These are phyloP conservation scores for Orius laevigatus DNA, from an alignment of 1,140 invertebrate genomes.

Conservation along the genomic window DNA sequence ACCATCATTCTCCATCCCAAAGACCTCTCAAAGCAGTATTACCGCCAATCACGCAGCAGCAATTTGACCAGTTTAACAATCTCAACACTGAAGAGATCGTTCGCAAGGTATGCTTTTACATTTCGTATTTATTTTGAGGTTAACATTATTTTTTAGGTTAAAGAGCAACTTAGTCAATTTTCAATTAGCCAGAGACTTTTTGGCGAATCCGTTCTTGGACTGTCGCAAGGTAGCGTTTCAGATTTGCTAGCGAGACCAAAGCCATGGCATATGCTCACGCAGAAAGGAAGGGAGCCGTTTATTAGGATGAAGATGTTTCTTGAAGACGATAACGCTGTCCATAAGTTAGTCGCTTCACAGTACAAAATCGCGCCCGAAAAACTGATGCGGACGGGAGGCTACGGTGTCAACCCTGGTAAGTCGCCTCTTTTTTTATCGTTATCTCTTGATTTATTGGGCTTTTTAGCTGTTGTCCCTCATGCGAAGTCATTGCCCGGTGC, in stretches of 20 bases:
- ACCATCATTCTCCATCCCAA: conserved; percentile 62
- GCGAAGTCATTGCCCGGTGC: conserved; percentile 10
- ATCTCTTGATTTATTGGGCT: background rate
- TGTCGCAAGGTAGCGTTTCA: conserved; percentile 91
- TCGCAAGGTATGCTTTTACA: conserved; percentile 46
- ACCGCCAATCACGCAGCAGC: conserved; percentile 95
- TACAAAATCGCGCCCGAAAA: conserved; percentile 96
- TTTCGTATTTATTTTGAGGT: background rate
- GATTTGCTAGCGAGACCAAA: conserved; percentile 88
- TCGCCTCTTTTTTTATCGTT: conserved; percentile 21
- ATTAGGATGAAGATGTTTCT: conserved; percentile 97
- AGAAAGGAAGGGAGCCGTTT: conserved; percentile 88
- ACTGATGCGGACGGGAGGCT: conserved; percentile 83
- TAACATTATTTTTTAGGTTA: conserved; percentile 40
- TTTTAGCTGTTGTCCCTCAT: conserved; percentile 14
- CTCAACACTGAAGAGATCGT: conserved; percentile 98
- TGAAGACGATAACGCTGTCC: conserved; percentile 91
- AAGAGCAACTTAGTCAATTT: conserved; percentile 94
- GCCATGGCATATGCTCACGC: conserved; percentile 91
- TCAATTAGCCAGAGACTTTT: conserved; percentile 97
- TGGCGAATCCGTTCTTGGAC: conserved; percentile 89
- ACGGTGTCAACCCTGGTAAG: conserved; percentile 68
- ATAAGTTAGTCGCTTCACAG: conserved; percentile 89
- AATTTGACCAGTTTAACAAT: conserved; percentile 96
- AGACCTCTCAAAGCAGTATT: conserved; percentile 87